Evolutionary conservation across 2,113 vertebrate species (phyloP).

Genomic region (Rhipidura dahli): DNA sequence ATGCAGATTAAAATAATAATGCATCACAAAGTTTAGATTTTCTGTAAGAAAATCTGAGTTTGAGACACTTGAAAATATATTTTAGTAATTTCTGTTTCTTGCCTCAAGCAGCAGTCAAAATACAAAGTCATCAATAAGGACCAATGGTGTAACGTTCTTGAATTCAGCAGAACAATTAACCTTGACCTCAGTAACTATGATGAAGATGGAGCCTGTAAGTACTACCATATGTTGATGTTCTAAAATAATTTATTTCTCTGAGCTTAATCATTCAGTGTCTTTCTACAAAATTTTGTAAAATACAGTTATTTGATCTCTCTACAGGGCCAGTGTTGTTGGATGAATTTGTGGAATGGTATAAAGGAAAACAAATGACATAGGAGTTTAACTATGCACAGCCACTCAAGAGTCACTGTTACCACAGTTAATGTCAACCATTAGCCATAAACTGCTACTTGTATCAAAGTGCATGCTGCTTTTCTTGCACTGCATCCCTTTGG

Average conservation of each 20-base stretch:
- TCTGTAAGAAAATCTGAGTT: neutral
- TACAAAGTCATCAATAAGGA: slow-evolving; percentile 99
- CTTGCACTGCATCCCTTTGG: slow-evolving; percentile 72
- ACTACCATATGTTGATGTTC: neutral
- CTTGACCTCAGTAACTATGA: slow-evolving; percentile 99
- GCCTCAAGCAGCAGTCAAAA: slow-evolving; percentile 90
- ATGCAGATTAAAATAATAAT: neutral
- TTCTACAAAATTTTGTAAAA: slow-evolving; percentile 14
- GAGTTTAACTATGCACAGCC: slow-evolving; percentile 74
- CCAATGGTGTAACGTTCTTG: slow-evolving; percentile 99
- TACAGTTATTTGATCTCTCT: slow-evolving; percentile 25
- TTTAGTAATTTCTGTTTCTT: slow-evolving; percentile 53
- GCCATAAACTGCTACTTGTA: slow-evolving; percentile 82
- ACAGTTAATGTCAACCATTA: slow-evolving; percentile 78
- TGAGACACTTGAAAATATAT: neutral
- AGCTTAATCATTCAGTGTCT: neutral
- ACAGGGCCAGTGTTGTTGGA: slow-evolving; percentile 99
- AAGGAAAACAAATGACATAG: slow-evolving; percentile 98
- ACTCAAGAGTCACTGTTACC: slow-evolving; percentile 78
- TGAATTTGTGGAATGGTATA: slow-evolving; percentile 99
- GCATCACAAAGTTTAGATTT: neutral
- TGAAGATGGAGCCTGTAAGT: slow-evolving; percentile 98
- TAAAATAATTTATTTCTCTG: neutral
- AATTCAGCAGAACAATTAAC: slow-evolving; percentile 98
- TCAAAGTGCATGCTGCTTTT: slow-evolving; percentile 83